Evolutionary conservation across 2,888 invertebrate species (phyloP).

Genomic region (Timema podura): DNA sequence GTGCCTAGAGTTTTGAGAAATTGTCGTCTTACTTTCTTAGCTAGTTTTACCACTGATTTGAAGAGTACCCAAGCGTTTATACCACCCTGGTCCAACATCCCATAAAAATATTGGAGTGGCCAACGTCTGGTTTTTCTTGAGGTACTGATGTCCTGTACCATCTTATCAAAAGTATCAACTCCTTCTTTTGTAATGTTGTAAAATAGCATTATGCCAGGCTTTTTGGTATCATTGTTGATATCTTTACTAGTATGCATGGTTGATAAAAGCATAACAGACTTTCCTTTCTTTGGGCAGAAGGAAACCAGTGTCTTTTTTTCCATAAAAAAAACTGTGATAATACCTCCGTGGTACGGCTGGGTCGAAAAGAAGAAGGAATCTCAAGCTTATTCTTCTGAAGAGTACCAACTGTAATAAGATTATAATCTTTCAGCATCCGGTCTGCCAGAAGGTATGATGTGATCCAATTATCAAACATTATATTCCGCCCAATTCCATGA

Average conservation of each 20-base stretch:
- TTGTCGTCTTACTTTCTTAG: background rate
- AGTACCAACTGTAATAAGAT: background rate
- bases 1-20: background rate
- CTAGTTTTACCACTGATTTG: background rate
- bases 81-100: background rate
- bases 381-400: background rate
- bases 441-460: background rate
- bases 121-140: background rate
- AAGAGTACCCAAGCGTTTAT: background rate
- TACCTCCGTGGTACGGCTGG: background rate
- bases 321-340: background rate
- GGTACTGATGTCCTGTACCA: background rate
- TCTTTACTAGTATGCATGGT: background rate
- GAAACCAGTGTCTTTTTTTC: background rate
- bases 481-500: background rate
- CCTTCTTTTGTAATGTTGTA: background rate
- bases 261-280: background rate
- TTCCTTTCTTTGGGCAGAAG: background rate
- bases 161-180: background rate
- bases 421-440: conserved; percentile 3
- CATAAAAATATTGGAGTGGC: background rate
- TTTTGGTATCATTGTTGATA: background rate
- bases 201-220: background rate
- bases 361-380: background rate
- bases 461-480: background rate